Conservation (phyloP, 2,888 invertebrate genomes). For the Dusona sp. region DNA sequence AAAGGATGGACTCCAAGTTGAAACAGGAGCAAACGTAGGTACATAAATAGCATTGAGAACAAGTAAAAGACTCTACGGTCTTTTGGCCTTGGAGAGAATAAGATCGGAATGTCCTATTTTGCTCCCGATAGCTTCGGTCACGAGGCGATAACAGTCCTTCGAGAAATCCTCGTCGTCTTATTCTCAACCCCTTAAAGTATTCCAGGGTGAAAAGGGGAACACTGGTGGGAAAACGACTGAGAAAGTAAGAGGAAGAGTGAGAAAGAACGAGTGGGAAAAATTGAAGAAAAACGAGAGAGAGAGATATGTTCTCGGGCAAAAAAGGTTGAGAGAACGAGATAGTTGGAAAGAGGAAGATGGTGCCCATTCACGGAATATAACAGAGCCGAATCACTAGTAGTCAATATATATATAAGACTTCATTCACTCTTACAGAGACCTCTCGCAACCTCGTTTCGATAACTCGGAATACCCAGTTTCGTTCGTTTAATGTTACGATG, state of each 20-base stretch:
- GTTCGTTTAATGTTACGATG: constrained; percentile 67
- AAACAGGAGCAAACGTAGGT: constrained; percentile 58
- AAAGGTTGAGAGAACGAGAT: constrained; percentile 25
- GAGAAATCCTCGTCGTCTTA: constrained; percentile 68
- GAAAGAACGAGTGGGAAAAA: constrained; percentile 16
- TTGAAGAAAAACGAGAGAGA: constrained; percentile 17
- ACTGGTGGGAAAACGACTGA: constrained; percentile 41
- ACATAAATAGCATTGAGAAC: constrained; percentile 70
- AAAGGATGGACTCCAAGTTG: constrained; percentile 43
- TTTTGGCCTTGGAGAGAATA: constrained; percentile 65
- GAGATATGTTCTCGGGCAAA: neutral
- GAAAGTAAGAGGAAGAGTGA: constrained; percentile 27
- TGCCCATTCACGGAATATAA: constrained; percentile 57
- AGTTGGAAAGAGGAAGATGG: constrained; percentile 45
- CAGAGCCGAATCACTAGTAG: constrained; percentile 46
- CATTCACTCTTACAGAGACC: constrained; percentile 26
- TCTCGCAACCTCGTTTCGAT: constrained; percentile 62
- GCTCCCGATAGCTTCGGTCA: constrained; percentile 70
- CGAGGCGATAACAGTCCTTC: constrained; percentile 71
- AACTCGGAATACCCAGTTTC: constrained; percentile 56
- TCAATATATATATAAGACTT: constrained; percentile 26
- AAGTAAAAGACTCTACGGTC: constrained; percentile 67
- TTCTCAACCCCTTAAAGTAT: constrained; percentile 56
- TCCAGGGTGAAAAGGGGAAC: constrained; percentile 37
- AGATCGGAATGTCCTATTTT: constrained; percentile 73